Evolutionary conservation across 2,888 invertebrate species (phyloP).

Genomic region (Charanyca ferruginea): DNA sequence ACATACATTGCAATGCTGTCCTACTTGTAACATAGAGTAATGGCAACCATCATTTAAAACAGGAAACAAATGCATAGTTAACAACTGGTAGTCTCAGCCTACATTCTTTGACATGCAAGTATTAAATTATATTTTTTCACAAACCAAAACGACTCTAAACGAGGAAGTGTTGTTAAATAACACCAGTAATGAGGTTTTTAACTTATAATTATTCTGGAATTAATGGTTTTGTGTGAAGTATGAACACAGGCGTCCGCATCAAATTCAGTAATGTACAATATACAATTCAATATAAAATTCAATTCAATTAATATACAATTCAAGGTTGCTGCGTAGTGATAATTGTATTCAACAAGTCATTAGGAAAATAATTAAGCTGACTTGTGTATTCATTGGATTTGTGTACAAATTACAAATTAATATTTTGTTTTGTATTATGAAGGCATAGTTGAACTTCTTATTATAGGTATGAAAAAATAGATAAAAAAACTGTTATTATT

Average conservation of each 20-base stretch:
- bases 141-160: slow-evolving; percentile 35
- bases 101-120: slow-evolving; percentile 50
- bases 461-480: neutral
- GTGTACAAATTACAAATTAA: slow-evolving; percentile 1
- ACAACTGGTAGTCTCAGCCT: slow-evolving; percentile 28
- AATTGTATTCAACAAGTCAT: slow-evolving; percentile 45
- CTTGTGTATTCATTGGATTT: slow-evolving; percentile 14
- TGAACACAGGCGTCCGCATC: slow-evolving; percentile 32
- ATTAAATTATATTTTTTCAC: slow-evolving; percentile 38
- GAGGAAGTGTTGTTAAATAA: slow-evolving; percentile 57
- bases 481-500: too few species aligned
- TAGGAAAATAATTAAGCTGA: slow-evolving; percentile 45
- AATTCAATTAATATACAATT: slow-evolving; percentile 56
- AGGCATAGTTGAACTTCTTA: too few species aligned
- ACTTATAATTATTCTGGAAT: slow-evolving; percentile 58
- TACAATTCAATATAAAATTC: slow-evolving; percentile 48
- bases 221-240: slow-evolving; percentile 51
- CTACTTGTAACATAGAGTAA: slow-evolving; percentile 12
- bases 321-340: slow-evolving; percentile 53
- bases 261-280: slow-evolving; percentile 49
- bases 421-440: neutral
- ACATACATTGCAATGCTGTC: neutral
- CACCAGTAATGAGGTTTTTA: slow-evolving; percentile 56
- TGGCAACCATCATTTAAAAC: slow-evolving; percentile 12
- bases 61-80: slow-evolving; percentile 12